These are phyloP conservation scores for Nomada ruficornis DNA, from an alignment of 2,888 invertebrate genomes.

Conservation along the genomic window DNA sequence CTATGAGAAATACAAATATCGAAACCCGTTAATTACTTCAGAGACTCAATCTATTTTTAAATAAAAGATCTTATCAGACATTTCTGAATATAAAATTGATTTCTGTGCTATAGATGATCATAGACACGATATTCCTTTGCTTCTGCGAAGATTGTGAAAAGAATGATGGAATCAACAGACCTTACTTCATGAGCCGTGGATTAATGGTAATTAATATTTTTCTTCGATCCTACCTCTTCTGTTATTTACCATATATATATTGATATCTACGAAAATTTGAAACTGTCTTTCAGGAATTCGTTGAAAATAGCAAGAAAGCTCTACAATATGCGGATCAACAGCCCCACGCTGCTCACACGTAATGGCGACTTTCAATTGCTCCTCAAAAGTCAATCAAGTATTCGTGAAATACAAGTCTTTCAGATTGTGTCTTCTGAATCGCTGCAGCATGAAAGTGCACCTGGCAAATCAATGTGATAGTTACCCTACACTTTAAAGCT, in stretches of 20 bases:
- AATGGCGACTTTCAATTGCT: neutral
- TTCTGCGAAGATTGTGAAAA: conserved; percentile 89
- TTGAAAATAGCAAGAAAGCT: conserved; percentile 87
- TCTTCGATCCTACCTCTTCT: neutral
- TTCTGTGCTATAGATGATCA: conserved; percentile 86
- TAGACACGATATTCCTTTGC: conserved; percentile 89
- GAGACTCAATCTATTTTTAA: neutral
- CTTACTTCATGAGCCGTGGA: conserved; percentile 88
- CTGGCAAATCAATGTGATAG: neutral
- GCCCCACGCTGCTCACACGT: neutral
- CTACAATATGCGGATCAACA: conserved; percentile 74
- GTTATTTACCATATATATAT: neutral
- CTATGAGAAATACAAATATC: neutral
- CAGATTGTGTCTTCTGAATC: neutral
- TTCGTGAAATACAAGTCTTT: neutral
- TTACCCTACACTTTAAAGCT: neutral
- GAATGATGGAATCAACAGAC: conserved; percentile 87
- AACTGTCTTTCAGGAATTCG: conserved; percentile 84
- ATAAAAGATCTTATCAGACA: neutral
- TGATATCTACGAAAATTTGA: neutral
- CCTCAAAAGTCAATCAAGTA: neutral
- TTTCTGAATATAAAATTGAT: neutral
- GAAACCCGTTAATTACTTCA: neutral
- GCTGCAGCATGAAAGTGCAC: neutral
- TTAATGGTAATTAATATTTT: conserved; percentile 85